These are phyloP conservation scores for Hirundo rustica DNA, from an alignment of 2,797 vertebrate genomes.

Conservation along the genomic window DNA sequence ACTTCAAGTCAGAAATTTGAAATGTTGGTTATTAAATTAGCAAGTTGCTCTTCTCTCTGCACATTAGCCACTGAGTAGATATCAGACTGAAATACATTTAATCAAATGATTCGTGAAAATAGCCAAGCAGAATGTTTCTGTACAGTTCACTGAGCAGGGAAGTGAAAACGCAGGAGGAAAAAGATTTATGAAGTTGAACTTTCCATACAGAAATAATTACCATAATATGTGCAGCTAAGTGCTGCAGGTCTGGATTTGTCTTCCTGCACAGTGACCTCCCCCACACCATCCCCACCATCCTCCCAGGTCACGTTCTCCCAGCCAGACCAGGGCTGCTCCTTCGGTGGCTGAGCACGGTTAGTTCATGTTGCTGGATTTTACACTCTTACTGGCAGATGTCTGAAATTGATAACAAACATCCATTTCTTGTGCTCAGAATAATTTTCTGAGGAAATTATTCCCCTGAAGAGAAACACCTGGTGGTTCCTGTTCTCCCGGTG, in stretches of 20 bases:
- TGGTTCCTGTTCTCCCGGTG: neutral
- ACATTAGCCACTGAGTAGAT: neutral
- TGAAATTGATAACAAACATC: neutral
- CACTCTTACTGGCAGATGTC: neutral
- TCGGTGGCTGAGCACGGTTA: neutral
- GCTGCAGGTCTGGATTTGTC: constrained; percentile 1
- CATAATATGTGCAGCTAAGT: constrained; percentile 27
- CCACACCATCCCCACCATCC: neutral
- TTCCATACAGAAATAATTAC: constrained; percentile 2
- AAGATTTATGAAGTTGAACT: constrained; percentile 30
- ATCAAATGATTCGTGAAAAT: constrained; percentile 44
- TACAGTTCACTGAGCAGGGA: constrained; percentile 25
- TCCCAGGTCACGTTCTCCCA: neutral
- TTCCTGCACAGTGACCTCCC: neutral
- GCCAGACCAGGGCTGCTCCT: neutral
- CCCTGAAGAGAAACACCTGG: constrained; percentile 5
- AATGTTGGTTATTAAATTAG: constrained; percentile 22
- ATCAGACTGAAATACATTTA: constrained; percentile 17
- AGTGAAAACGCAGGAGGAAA: constrained; percentile 18
- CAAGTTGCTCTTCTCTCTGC: constrained; percentile 10
- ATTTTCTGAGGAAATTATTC: neutral
- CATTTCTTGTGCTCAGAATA: neutral
- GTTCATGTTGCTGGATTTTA: neutral
- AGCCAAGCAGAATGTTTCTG: constrained; percentile 25
- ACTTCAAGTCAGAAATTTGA: neutral